phyloP scores from a whole-genome alignment of 2,113 vertebrate genomes.

The Gambusia affinis region DNA sequence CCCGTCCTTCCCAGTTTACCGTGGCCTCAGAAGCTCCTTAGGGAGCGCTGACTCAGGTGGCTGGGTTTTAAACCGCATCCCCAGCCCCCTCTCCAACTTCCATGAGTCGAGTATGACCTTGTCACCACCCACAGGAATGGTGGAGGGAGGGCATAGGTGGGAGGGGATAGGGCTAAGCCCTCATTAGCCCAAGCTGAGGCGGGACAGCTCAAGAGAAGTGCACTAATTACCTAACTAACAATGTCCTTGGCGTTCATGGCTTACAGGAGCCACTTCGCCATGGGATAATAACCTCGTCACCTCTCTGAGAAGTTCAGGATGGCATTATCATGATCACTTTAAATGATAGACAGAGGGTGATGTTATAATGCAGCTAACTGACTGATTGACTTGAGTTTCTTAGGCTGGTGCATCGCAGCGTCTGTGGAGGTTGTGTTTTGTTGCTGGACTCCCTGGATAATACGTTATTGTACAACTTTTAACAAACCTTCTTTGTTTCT shows the following conservation, averaged over 20 bases:
- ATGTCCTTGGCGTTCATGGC: constrained; percentile 79
- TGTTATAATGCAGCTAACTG: constrained; percentile 41
- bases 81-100: constrained; percentile 44
- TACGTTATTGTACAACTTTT: constrained; percentile 40
- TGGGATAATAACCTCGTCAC: constrained; percentile 75
- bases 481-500: constrained; percentile 24
- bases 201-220: constrained; percentile 78
- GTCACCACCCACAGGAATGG: constrained; percentile 60
- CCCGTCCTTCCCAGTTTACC: constrained; percentile 58
- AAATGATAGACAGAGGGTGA: constrained; percentile 66
- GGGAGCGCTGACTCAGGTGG: constrained; percentile 86
- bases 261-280: constrained; percentile 71
- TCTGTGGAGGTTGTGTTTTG: constrained; percentile 23
- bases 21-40: constrained; percentile 60
- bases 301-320: constrained; percentile 71
- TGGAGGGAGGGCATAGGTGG: constrained; percentile 51
- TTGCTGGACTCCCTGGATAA: constrained; percentile 33
- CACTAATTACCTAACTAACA: constrained; percentile 81
- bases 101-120: constrained; percentile 79
- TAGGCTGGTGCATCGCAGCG: constrained; percentile 7
- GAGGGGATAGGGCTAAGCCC: constrained; percentile 59
- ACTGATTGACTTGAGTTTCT: constrained; percentile 45
- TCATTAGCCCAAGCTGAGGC: constrained; percentile 75
- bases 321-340: constrained; percentile 74
- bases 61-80: constrained; percentile 75